Base-by-base conservation (phyloP, 1,140 invertebrate species). In the Ladona fulva region DNA sequence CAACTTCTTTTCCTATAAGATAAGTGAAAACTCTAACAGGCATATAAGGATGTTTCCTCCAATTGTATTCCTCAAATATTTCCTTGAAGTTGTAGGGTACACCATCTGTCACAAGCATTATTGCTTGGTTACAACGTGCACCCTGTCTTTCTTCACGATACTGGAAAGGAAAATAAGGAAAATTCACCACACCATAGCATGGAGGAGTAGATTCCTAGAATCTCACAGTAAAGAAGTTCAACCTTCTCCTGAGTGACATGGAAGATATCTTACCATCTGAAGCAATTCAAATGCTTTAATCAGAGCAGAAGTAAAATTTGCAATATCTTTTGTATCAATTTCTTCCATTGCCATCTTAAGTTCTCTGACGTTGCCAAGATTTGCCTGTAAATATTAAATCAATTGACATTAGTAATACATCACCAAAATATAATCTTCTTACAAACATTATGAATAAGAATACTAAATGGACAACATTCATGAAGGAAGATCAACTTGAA, bases 21-120 rank as follows among this genome's bases (percentile, higher is more conserved):
- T 98, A 99, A 29, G 98, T 98, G 86, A 99, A 99, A 79, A 99
- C 92, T 81, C 98, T 89, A 14, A 98, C 95, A 79, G 95, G 91
- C 85, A 91, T 93, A 81, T 89, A 86, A 0, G 88, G 87, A 79
- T 90, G 88, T 79, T 90, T 87, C 42, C 88, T 87, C 91, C 91
- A 94, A 85, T 98, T 99, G 85, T 94, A 96, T 79, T 89, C 86
- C 82, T 94, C 89, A 84, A 99, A 99, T 74, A 98, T 91, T 81
- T 96, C 92, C 82, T 96, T 92, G 85, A 93, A 97, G 82, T 94
- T 95, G 81, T 96, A 94, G 19, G 97, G 96, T 24, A 97, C 95
- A 25, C 97, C 98, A 87, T 99, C 98, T 12, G 97, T 98, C 80
- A 99, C 93, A 75, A 99, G 85, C 97, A 99, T 99, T 82, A 99